phyloP scores from a whole-genome alignment of 2,113 vertebrate species.

The Eonycteris spelaea region DNA sequence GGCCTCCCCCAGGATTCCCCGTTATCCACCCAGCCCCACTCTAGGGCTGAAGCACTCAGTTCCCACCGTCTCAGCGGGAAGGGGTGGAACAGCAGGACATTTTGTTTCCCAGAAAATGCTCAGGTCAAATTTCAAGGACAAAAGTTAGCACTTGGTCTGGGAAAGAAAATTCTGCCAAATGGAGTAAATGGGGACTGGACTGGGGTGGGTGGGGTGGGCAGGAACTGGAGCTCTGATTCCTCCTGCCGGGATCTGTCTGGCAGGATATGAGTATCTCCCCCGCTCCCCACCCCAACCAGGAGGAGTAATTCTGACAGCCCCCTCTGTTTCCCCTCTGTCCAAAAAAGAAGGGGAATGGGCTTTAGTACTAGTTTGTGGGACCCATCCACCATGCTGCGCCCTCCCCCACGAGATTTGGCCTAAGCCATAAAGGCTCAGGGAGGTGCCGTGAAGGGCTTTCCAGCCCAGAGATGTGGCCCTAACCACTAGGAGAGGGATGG shows the following conservation, averaged over 20 bases:
- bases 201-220: background rate
- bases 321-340: slow-evolving; percentile 1
- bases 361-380: background rate
- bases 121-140: slow-evolving; percentile 78
- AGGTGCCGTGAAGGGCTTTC: slow-evolving; percentile 50
- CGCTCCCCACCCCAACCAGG: background rate
- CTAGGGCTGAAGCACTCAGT: background rate
- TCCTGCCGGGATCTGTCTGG: slow-evolving; percentile 12
- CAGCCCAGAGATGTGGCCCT: slow-evolving; percentile 61
- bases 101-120: slow-evolving; percentile 61
- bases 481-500: slow-evolving; percentile 57
- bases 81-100: slow-evolving; percentile 25
- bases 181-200: background rate
- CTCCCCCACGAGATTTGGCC: slow-evolving; percentile 15
- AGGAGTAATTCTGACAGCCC: slow-evolving; percentile 46
- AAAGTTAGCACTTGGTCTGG: slow-evolving; percentile 66
- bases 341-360: slow-evolving; percentile 13
- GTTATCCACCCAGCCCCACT: background rate
- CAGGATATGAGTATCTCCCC: background rate
- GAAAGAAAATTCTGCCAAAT: slow-evolving; percentile 59
- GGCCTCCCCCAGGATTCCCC: background rate
- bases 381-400: background rate
- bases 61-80: slow-evolving; percentile 29
- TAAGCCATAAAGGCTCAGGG: slow-evolving; percentile 35
- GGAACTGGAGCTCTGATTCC: background rate